These are phyloP conservation scores for Falcunculus frontatus DNA, from an alignment of 2,113 vertebrate genomes.

Conservation along the genomic window DNA sequence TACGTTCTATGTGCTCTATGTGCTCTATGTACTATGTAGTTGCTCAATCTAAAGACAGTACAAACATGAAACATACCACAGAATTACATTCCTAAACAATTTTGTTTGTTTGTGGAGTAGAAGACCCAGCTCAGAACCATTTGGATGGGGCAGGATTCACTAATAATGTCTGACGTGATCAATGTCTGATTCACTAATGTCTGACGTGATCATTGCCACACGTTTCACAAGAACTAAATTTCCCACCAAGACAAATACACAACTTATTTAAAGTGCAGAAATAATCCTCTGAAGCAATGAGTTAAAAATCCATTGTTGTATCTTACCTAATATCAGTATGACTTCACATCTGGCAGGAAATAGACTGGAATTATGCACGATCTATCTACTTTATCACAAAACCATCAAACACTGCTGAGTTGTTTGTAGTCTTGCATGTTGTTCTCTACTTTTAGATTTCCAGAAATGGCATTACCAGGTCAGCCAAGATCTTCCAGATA, in stretches of 20 bases:
- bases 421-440: not conserved
- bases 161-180: not conserved
- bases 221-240: not conserved
- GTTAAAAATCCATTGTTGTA: not conserved
- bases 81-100: not conserved
- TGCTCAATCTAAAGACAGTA: not conserved
- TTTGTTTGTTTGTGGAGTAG: not conserved
- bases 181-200: too few species aligned
- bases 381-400: not conserved
- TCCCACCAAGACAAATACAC: not conserved
- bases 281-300: not conserved
- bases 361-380: not conserved
- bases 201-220: not conserved
- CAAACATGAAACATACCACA: not conserved
- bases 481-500: not conserved
- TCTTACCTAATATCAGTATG: not conserved
- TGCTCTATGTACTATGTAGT: accelerated
- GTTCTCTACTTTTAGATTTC: not conserved
- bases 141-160: not conserved
- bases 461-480: not conserved
- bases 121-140: not conserved
- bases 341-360: conserved; percentile 19
- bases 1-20: too few species aligned
- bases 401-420: not conserved
- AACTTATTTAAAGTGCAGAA: not conserved